Base-by-base conservation (phyloP, 2,113 vertebrate genomes). In the Poecile atricapillus region DNA sequence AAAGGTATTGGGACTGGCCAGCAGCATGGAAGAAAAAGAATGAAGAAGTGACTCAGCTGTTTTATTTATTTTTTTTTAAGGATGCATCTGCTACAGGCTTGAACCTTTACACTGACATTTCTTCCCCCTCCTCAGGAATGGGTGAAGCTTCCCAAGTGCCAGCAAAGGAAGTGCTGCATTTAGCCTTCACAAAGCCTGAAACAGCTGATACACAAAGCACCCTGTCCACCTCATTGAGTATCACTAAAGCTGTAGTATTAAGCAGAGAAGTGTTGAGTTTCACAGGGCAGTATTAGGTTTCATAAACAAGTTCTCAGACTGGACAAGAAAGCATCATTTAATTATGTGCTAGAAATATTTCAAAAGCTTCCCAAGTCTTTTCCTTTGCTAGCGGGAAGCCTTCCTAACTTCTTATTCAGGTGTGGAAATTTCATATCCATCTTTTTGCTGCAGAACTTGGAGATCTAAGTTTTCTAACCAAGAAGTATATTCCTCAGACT, bases 241-340 rank as follows among this genome's bases (percentile, higher is more conserved):
- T 75, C 46, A 1, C 33, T 62, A 49, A 35, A 43, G 70, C 84
- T 63, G 87, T 69, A 94, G 83, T 56, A 87, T 56, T 87, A 83
- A 91, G 67, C 8, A 76, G 78, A 9, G 1, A 84, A 85, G 89
- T 21, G 25, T 41, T 47, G 75, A 74, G 84, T 95, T 95, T 95
- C 91, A 86, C 63, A 52, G 74, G 22, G 59, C 50, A 77, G 5
- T 86, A 86, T 90, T 74, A 86, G 10, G 43, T 96, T 95, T 91
- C 91, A 97, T 86, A 96, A 94, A 95, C 91, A 97, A 95, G 63
- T 86, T 94, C 70, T 74, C 67, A 56, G 35, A 77, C 21, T 7
- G 2, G 55, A 55, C 35, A 86, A 90, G 82, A 93, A 94, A 76
- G 43, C 17, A 70, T 15, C 21, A 33, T 30, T 94, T 85, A 55